These are phyloP conservation scores for Anoura caudifer DNA, from an alignment of 2,113 vertebrate species.

Conservation along the genomic window DNA sequence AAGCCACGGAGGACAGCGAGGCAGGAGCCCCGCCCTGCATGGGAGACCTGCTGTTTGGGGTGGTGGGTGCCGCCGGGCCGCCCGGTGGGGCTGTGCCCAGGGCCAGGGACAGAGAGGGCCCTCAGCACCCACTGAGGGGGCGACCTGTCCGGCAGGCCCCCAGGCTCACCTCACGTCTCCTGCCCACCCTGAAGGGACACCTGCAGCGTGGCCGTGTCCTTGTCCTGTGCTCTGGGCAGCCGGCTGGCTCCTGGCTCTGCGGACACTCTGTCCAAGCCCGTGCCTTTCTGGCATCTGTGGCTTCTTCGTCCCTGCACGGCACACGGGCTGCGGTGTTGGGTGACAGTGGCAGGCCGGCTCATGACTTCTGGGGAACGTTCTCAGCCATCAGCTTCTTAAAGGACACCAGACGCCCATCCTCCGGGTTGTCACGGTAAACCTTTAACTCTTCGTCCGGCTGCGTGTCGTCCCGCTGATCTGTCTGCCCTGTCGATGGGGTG, in stretches of 20 bases:
- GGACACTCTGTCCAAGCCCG: accelerated
- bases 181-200: accelerated
- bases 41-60: background rate
- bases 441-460: background rate
- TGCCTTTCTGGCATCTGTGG: accelerated
- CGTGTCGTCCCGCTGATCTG: accelerated
- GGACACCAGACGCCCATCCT: background rate
- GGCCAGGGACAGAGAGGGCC: background rate
- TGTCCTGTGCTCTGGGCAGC: background rate
- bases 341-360: background rate
- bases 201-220: background rate
- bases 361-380: accelerated
- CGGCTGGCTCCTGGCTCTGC: background rate
- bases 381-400: background rate
- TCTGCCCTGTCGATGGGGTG: accelerated
- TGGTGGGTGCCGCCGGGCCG: background rate
- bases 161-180: background rate
- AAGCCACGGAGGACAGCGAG: too few species aligned
- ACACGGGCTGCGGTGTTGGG: background rate
- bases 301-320: background rate
- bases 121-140: background rate
- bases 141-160: accelerated
- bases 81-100: accelerated
- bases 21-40: background rate
- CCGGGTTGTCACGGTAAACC: accelerated